Conservation (phyloP, 2,888 invertebrate genomes). For the Cheilosia vernalis region DNA sequence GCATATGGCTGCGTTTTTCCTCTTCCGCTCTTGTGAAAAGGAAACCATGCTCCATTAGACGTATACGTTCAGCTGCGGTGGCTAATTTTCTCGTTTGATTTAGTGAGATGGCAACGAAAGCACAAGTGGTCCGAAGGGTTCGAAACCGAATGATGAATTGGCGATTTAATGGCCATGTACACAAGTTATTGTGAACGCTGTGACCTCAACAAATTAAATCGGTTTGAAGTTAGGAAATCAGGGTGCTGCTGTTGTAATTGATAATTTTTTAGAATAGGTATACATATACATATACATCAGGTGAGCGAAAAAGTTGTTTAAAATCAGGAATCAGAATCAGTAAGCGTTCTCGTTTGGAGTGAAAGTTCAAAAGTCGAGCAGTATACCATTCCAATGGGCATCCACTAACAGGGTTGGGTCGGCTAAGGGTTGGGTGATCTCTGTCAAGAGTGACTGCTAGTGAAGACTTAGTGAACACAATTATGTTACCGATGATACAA, state of each 20-base stretch:
- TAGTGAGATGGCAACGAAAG: constrained; percentile 46
- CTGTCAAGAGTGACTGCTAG: no score
- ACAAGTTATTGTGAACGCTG: constrained; percentile 28
- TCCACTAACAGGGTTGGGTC: no score
- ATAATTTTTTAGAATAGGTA: no score
- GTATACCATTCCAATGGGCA: no score
- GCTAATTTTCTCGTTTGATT: constrained; percentile 69
- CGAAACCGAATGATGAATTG: constrained; percentile 68
- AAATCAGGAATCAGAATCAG: no score
- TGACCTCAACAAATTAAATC: constrained; percentile 65
- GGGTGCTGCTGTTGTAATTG: background rate
- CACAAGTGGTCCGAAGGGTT: constrained; percentile 62
- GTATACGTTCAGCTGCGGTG: constrained; percentile 45
- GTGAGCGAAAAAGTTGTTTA: no score
- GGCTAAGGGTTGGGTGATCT: no score
- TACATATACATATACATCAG: no score
- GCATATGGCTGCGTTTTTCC: constrained; percentile 61
- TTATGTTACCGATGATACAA: no score
- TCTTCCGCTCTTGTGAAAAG: constrained; percentile 45
- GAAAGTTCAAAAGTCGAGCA: no score
- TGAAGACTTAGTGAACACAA: no score
- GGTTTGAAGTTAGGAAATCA: constrained; percentile 2
- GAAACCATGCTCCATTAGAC: constrained; percentile 60
- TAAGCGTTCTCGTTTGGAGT: no score
- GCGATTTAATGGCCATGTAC: constrained; percentile 43